Percentiles rank a stretch among this genome's conserved stretches.
These are phyloP conservation scores for Bombyx mandarina DNA, from an alignment of 1,140 invertebrate species.

Conservation along the genomic window DNA sequence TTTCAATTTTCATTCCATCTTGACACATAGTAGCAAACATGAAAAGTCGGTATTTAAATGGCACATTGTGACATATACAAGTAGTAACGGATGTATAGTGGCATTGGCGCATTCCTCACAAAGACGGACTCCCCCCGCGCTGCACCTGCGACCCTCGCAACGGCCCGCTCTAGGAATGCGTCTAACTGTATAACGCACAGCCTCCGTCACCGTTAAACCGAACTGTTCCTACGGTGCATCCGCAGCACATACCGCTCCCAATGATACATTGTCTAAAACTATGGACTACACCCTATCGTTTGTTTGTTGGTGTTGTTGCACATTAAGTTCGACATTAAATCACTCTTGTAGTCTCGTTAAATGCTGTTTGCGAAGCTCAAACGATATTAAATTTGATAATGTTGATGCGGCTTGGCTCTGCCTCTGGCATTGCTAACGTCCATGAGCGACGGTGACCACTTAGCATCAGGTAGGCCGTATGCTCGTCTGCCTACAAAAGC, in stretches of 20 bases:
- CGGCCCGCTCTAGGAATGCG: slow-evolving; percentile 54
- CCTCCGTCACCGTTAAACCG: slow-evolving; percentile 58
- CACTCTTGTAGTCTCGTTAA: too few relatives aligned
- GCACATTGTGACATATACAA: slow-evolving; percentile 10
- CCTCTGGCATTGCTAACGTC: too few relatives aligned
- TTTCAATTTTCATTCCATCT: too few relatives aligned
- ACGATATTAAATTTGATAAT: too few relatives aligned
- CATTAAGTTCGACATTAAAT: too few relatives aligned
- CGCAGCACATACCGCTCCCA: slow-evolving; percentile 34
- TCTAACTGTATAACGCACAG: slow-evolving; percentile 51
- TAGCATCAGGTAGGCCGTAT: too few relatives aligned
- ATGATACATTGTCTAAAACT: slow-evolving; percentile 27
- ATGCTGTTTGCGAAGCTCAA: too few relatives aligned
- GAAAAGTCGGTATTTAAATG: not conserved
- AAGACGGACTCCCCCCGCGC: slow-evolving; percentile 26
- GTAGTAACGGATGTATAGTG: slow-evolving; percentile 20
- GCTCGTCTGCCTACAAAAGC: too few relatives aligned
- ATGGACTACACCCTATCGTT: not conserved
- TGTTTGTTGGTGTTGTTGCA: too few relatives aligned
- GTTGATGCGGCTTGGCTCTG: too few relatives aligned
- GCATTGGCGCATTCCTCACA: slow-evolving; percentile 38
- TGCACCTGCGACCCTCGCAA: slow-evolving; percentile 43
- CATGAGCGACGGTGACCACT: too few relatives aligned
- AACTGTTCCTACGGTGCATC: slow-evolving; percentile 41
- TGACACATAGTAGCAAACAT: too few relatives aligned